Conservation (phyloP, 1,140 invertebrate species). For the Cheumatopsyche charites region DNA sequence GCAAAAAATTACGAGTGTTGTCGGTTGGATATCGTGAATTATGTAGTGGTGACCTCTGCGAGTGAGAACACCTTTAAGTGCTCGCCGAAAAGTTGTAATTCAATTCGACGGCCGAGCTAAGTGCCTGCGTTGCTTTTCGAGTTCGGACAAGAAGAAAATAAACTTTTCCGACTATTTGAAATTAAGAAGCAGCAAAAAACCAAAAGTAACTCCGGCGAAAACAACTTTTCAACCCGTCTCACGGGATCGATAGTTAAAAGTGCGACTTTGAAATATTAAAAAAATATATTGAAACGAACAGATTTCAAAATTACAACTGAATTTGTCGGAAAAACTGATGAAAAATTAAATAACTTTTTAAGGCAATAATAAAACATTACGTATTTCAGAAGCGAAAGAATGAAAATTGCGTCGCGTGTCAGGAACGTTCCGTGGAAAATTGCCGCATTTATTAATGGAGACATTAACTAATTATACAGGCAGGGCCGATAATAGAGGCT, state of each 20-base stretch:
- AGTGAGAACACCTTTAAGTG: slow-evolving; percentile 25
- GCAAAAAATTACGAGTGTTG: not conserved
- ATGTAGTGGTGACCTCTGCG: slow-evolving; percentile 18
- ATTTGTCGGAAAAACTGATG: not conserved
- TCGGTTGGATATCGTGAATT: slow-evolving; percentile 6
- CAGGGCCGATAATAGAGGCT: not conserved
- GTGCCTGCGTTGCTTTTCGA: slow-evolving; percentile 21
- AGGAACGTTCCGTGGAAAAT: no score
- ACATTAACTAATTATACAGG: slow-evolving; percentile 20
- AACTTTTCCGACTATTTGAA: slow-evolving; percentile 16
- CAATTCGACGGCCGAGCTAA: slow-evolving; percentile 21
- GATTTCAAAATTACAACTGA: no score
- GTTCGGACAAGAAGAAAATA: slow-evolving; percentile 14
- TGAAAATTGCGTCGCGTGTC: not conserved
- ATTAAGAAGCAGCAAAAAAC: slow-evolving; percentile 15
- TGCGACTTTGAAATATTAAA: not conserved
- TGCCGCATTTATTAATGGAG: slow-evolving; percentile 1
- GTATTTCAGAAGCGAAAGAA: no score
- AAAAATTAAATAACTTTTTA: no score
- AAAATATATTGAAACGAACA: not conserved
- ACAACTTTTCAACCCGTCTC: no score
- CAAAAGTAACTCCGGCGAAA: not conserved
- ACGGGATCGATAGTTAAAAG: no score
- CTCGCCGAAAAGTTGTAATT: slow-evolving; percentile 23
- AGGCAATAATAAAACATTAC: no score